phyloP scores from a whole-genome alignment of 2,113 vertebrate genomes.

The Salminus brasiliensis region DNA sequence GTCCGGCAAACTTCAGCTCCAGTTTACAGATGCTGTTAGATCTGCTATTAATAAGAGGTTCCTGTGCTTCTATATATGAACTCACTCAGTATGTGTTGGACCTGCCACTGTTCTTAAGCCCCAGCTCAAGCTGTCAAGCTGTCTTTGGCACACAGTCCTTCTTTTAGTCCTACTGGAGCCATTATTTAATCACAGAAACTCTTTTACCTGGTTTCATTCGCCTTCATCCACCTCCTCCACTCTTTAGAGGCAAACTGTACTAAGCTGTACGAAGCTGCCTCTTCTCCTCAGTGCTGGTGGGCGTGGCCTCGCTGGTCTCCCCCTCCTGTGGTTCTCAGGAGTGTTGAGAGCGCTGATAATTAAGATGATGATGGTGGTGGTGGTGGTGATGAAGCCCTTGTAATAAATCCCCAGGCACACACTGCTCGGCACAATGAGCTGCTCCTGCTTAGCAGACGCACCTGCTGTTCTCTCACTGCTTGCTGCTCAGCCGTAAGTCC shows the following conservation, averaged over 20 bases:
- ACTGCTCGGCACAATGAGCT: conserved; percentile 27
- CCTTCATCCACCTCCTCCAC: no score
- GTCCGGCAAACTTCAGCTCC: no score
- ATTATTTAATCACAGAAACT: background rate
- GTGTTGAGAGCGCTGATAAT: background rate
- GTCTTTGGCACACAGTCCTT: no score
- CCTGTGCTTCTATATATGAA: no score
- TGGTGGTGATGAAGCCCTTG: conserved; percentile 17
- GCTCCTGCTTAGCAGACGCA: background rate
- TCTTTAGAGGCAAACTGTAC: no score
- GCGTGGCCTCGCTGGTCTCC: background rate
- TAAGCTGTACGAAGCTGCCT: no score
- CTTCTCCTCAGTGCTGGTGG: background rate
- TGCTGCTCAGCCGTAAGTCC: background rate
- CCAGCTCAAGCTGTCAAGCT: no score
- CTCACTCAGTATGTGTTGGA: no score
- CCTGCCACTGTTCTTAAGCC: no score
- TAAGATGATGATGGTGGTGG: background rate
- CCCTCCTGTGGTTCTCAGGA: background rate
- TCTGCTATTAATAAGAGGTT: no score
- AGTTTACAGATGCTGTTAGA: no score
- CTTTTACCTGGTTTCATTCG: background rate
- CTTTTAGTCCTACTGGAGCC: no score
- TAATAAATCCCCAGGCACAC: conserved; percentile 32
- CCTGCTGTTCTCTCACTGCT: conserved; percentile 9